Evolutionary conservation across 2,888 invertebrate species (phyloP), one percentile per base, ranked within the genome.

Genomic region (Meganola albula): DNA sequence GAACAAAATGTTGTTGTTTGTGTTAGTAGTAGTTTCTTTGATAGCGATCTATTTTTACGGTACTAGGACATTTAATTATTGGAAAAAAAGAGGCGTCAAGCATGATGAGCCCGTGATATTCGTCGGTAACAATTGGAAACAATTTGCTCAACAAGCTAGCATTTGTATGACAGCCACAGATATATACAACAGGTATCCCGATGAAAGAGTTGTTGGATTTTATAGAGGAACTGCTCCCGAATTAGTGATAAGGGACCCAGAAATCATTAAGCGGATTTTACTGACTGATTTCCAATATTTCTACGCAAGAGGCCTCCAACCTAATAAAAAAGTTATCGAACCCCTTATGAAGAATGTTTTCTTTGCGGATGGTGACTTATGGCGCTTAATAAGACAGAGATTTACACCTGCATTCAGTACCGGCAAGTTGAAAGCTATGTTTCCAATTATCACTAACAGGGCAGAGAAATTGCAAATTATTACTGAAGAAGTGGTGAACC

Each of bases 401-500:
- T 36, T 72, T 29, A 66, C 70, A 0, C 60, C 70, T 3, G 58
- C 69, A 0, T 72, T 72, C 23, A 66, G 63, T 0, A 54, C 58
- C 0, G 59, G 58, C 1, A 68, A 68, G 31, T 36, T 71, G 3
- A 67, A 63, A 27, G 57, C 51, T 2, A 72, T 70, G 72, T 71
- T 69, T 31, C 72, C 64, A 1, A 36, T 72, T 14, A 59, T 72
- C 11, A 48, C 58, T 2, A 54, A 58, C 9, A 53, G 70, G 25
- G 62, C 73, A 1, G 60, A 63, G 22, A 62, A 53, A 27, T 31
- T 72, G 16, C 49, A 62, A 11, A 13, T 9, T 0, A 27, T 48
- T 2, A 51, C 56, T 3, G 42, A 52, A 1, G 12, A 48, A 1
- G 24, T 34, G 5, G 40, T 37, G 1, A 37, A 24, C 3, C 55